These are phyloP conservation scores for Perccottus glenii DNA, from an alignment of 2,113 vertebrate genomes.

Conservation along the genomic window DNA sequence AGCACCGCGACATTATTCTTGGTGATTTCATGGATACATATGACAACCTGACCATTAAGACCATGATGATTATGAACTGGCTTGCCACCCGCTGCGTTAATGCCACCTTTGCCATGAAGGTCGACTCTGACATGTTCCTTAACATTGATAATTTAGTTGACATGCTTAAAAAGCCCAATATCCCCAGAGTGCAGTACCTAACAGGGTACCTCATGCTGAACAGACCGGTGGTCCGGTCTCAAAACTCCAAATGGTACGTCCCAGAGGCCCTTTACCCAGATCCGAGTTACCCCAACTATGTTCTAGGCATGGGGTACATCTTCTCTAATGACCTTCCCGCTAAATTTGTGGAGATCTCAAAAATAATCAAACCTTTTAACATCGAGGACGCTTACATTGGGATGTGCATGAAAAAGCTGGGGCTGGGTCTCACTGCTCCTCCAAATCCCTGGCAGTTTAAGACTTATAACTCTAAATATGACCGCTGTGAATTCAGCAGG, in stretches of 20 bases:
- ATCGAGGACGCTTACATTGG: conserved; percentile 88
- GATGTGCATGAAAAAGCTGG: conserved; percentile 74
- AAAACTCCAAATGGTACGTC: conserved; percentile 93
- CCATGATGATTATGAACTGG: conserved; percentile 85
- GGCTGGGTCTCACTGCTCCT: background rate
- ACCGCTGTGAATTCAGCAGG: conserved; percentile 62
- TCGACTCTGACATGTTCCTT: conserved; percentile 96
- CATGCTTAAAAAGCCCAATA: conserved; percentile 85
- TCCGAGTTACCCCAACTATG: conserved; percentile 86
- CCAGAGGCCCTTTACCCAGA: conserved; percentile 86
- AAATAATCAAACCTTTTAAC: conserved; percentile 86
- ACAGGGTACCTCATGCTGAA: conserved; percentile 90
- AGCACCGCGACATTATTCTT: conserved; percentile 79
- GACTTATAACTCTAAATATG: conserved; percentile 39
- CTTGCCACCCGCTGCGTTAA: conserved; percentile 73
- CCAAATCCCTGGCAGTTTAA: conserved; percentile 55
- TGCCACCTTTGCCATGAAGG: conserved; percentile 90
- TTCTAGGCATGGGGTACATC: conserved; percentile 92
- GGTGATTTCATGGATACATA: conserved; percentile 78
- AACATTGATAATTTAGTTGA: conserved; percentile 91
- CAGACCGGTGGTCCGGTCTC: conserved; percentile 83
- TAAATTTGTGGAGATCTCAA: conserved; percentile 85
- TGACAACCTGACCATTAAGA: conserved; percentile 82
- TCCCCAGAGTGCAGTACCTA: conserved; percentile 86
- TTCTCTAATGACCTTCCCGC: conserved; percentile 92